Conservation (phyloP, 2,797 vertebrate species). For the Eospalax fontanierii region DNA sequence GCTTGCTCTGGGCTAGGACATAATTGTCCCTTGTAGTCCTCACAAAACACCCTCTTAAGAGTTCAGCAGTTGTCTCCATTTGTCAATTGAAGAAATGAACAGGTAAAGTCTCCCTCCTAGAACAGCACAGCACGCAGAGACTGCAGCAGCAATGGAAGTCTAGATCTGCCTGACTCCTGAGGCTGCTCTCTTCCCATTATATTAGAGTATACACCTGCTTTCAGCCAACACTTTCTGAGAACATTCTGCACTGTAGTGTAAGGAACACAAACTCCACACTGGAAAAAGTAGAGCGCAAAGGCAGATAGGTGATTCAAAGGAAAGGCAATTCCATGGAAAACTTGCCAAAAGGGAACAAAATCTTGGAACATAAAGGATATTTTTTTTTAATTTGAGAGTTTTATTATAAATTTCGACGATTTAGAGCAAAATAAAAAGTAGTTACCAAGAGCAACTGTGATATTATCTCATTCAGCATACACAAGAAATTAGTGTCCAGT, state of each 20-base stretch:
- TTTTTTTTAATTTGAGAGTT: not conserved
- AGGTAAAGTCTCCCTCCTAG: not conserved
- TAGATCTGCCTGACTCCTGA: too few species aligned
- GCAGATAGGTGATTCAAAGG: not conserved
- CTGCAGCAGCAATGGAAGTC: not conserved
- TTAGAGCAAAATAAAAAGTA: too few species aligned
- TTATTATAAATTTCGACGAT: too few species aligned
- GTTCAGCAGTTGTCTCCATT: not conserved
- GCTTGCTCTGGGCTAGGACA: not conserved
- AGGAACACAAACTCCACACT: not conserved
- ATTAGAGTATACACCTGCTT: rapidly evolving
- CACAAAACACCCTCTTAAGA: not conserved
- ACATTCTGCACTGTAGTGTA: not conserved
- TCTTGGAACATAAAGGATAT: not conserved
- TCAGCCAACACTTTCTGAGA: not conserved
- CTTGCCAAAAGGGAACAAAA: not conserved
- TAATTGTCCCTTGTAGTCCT: not conserved
- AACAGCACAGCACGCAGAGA: not conserved
- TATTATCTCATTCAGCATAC: too few species aligned
- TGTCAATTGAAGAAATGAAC: not conserved
- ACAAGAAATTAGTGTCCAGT: too few species aligned
- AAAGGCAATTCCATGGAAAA: not conserved
- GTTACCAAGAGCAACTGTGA: too few species aligned
- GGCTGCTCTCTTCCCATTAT: not conserved
- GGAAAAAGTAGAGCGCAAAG: not conserved